These are phyloP conservation scores for Arrhopalites spinosus DNA, from an alignment of 2,888 invertebrate species.

Conservation along the genomic window DNA sequence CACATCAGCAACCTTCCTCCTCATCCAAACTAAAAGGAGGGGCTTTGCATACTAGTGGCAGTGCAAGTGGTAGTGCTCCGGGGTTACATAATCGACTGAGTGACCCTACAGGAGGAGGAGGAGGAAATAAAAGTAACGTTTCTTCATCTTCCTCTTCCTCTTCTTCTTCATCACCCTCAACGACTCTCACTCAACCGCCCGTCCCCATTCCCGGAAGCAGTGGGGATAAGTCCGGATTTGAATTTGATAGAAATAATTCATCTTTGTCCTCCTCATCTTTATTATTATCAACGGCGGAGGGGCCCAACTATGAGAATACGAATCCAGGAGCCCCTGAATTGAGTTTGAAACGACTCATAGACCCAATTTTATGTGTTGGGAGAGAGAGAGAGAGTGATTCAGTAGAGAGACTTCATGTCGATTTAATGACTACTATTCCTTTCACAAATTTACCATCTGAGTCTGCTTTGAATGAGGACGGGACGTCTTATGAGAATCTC, in stretches of 20 bases:
- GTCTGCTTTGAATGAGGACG: slow-evolving; percentile 40
- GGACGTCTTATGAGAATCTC: slow-evolving; percentile 78
- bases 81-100: too few species aligned
- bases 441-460: neutral
- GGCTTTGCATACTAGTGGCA: too few species aligned
- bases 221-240: slow-evolving; percentile 43
- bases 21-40: neutral
- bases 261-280: slow-evolving; percentile 54
- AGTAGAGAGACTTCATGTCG: neutral
- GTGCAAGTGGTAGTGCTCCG: too few species aligned
- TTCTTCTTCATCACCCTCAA: slow-evolving; percentile 50
- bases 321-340: slow-evolving; percentile 58
- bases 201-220: slow-evolving; percentile 42
- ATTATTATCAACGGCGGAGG: slow-evolving; percentile 56
- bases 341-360: neutral
- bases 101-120: neutral
- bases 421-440: neutral
- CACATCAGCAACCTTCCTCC: slow-evolving; percentile 10
- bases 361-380: neutral
- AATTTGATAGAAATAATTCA: slow-evolving; percentile 56
- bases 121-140: neutral
- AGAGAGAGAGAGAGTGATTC: neutral
- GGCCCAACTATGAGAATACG: slow-evolving; percentile 65
- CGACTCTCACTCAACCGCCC: slow-evolving; percentile 57
- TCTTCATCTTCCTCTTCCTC: slow-evolving; percentile 10